Evolutionary conservation across 2,888 invertebrate genomes (phyloP), one percentile per base, ranked within the genome.

Genomic region (Chalcis sispes): DNA sequence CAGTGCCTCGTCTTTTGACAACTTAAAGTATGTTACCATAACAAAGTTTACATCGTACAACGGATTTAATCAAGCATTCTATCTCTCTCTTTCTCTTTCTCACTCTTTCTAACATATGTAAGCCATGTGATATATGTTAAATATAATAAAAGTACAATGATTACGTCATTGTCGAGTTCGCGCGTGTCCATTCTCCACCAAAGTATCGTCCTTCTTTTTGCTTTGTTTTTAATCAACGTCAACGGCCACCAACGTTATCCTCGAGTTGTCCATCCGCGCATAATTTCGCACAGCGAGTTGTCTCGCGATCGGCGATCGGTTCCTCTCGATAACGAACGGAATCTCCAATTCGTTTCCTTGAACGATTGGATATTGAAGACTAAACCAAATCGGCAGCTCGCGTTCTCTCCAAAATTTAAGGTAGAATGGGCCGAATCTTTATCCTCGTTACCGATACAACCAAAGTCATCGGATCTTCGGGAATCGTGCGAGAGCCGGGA

Each of bases 331-430:
- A 71, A 58, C 10, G 56, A 72, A 0, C 58, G 54, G 8, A 75
- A 71, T 46, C 64, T 75, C 18, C 64, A 81, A 42, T 67, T 77
- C 46, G 80, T 84, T n/a, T 62, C 81, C 1, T 72, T 86, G 15
- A 80, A 80, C 48, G 84, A 84, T 56, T 86, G 86, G 87, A 84
- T 84, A 0, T 25, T 85, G 18, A 81, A 78, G 59, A 85, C 83
- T 3, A 36, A 77, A 10, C 42, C 70, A 2, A 85, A 82, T 65
- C 79, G 79, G 61, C 80, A 79, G 27, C 67, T 86, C 13, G 64
- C 79, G 0, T 3, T 84, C 3, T 81, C 85, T 1, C 77, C 83
- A 15, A 77, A 80, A 25, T 76, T 85, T 13, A 73, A 69, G 7
- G 61, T 77, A 10, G 77, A 81, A 5, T 82, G 82, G 82, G 48